Conservation (phyloP, 2,888 invertebrate species). For the Drosophila antonietae region DNA sequence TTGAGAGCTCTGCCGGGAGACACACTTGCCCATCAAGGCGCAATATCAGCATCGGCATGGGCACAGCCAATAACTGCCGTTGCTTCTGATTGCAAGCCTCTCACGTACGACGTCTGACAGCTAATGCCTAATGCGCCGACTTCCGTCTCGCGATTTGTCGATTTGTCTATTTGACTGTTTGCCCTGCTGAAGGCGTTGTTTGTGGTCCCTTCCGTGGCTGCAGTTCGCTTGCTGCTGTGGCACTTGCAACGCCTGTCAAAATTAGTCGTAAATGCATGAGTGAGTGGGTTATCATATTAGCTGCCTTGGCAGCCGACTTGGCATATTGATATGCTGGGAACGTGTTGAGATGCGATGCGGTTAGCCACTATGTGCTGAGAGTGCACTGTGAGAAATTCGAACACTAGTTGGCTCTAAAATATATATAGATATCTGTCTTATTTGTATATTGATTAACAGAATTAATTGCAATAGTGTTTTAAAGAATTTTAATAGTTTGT, state of each 20-base stretch:
- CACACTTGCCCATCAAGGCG: constrained; percentile 84
- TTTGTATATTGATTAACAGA: not conserved
- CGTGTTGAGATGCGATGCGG: constrained; percentile 46
- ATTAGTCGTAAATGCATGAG: constrained; percentile 57
- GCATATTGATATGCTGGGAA: constrained; percentile 69
- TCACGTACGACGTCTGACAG: constrained; percentile 40
- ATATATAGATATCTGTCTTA: not conserved
- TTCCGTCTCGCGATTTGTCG: constrained; percentile 1
- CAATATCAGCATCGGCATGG: constrained; percentile 10
- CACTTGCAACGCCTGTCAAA: constrained; percentile 33
- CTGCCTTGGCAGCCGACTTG: constrained; percentile 22
- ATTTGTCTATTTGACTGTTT: not conserved
- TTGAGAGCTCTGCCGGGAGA: constrained; percentile 81
- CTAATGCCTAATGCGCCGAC: constrained; percentile 43
- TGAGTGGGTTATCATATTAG: constrained; percentile 65
- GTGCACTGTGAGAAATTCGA: constrained; percentile 24
- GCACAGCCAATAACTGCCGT: constrained; percentile 7
- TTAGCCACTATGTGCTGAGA: constrained; percentile 19
- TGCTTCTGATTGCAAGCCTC: constrained; percentile 31
- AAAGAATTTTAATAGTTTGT: too few species aligned
- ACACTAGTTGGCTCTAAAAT: not conserved
- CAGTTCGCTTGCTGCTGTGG: constrained; percentile 1
- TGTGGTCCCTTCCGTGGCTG: not conserved
- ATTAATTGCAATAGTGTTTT: too few species aligned
- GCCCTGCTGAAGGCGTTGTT: not conserved